Evolutionary conservation across 2,797 vertebrate genomes (phyloP), one percentile per base, ranked within the genome.

Genomic region (Halcyon leucocephala): DNA sequence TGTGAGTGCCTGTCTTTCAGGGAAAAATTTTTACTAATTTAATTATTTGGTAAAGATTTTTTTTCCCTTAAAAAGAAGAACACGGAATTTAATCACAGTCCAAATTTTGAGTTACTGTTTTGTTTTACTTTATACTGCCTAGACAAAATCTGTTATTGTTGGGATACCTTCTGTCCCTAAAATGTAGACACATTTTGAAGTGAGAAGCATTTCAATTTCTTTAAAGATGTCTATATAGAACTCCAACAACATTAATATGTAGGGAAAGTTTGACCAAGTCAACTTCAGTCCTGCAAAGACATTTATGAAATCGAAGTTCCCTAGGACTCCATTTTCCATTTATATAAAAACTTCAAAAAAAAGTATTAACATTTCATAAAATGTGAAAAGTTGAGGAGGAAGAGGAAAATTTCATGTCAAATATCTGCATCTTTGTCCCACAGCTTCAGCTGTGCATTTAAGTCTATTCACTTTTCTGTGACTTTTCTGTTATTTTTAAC

Each of bases 401-500:
- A 86, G 86, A 61, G 10, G 9, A 31, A 67, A 71, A 25, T 37
- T 74, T 42, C 4, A 2, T 61, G 16, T 42, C 5, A 81, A 57
- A 76, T 70, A 72, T 48, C 25, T 35, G 3, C 42, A 70, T 66
- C 39, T 89, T 77, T 70, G 35, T 73, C n/a, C n/a, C 24, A 51
- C 28, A 86, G n/a, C 37, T 76, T 86, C 66, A 78, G 12, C 16
- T 26, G 18, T 54, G 25, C 37, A 69, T 61, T 82, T 64, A 78
- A 83, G 37, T 65, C 51, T 86, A 39, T 72, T 70, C 64, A 66
- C 21, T 73, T 82, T 85, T 39, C 25, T 87, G 16, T 66, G 58
- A 72, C 29, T 89, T 90, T 80, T 41, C 14, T 33, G 31, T 69
- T 94, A 76, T 57, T 93, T 95, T 92, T 93, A 88, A 52, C 42